Evolutionary conservation across 2,113 vertebrate species (phyloP), one percentile per base, ranked within the genome.

Genomic region (Sebastes schlegelii): DNA sequence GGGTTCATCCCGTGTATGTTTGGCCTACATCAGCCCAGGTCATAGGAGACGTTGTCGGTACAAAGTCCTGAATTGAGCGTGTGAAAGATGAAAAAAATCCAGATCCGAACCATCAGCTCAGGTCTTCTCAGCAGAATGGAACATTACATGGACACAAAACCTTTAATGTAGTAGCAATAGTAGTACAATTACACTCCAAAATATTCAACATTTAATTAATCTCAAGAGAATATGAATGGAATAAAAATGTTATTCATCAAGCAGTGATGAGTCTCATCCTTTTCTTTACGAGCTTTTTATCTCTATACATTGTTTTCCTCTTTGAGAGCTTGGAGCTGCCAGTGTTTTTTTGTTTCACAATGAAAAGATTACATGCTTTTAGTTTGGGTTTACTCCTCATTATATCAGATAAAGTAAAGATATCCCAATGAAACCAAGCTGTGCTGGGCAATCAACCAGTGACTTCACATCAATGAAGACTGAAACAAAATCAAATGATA

Each of bases 21-120:
- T 87, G 78, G 40, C 61, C 86, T 70, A 67, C 66, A 86, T 80
- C 73, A 82, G 54, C 48, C 26, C 74, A 76, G 84, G 81, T 81
- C 90, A 85, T 68, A 26, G 43, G 76, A 77, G 83, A 83, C n/a
- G n/a, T 10, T 12, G 21, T 45, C 58, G 48, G n/a, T 42, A 49
- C 26, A 10, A 79, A 64, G 74, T 80, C 61, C 40, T 70, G 17
- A 86, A 73, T 52, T 85, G 70, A 82, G 51, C 2, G 34, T 74
- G 51, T n/a, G 19, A 55, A 73, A 73, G 43, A 71, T 60, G 55
- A 82, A 79, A 72, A n/a, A 42, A 45, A 55, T 40, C 6, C 55
- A 46, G 40, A 0, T 12, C 46, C 58, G 14, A 62, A 82, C 48
- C 43, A 26, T 65, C 62, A 80, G 8, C 9, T n/a, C 11, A 5